Evolutionary conservation across 2,797 vertebrate genomes (phyloP).

Genomic region (Menidia menidia): DNA sequence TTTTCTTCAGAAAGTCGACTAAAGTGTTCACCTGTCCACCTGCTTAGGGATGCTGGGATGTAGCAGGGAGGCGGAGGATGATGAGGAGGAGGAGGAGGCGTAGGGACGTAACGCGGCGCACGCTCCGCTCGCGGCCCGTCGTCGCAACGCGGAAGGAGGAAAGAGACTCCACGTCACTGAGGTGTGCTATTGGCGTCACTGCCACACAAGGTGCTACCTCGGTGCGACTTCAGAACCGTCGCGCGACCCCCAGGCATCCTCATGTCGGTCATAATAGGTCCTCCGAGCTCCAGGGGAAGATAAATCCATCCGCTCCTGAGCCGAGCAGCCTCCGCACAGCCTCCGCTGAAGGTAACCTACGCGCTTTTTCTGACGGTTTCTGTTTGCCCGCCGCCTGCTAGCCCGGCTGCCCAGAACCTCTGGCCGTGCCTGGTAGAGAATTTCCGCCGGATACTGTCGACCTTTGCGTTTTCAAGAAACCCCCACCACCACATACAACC

Average conservation of each 20-base stretch:
- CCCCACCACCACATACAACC: accelerated
- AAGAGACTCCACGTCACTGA: slow-evolving; percentile 83
- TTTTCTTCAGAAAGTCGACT: not conserved
- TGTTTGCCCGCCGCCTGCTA: slow-evolving; percentile 49
- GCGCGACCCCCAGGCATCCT: not conserved
- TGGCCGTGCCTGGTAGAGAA: slow-evolving; percentile 11
- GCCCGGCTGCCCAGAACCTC: slow-evolving; percentile 39
- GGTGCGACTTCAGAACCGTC: not conserved
- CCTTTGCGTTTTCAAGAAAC: slow-evolving; percentile 21
- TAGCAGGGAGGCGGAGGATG: not conserved
- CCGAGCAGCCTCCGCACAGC: slow-evolving; percentile 46
- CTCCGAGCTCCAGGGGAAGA: slow-evolving; percentile 6
- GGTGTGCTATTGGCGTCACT: slow-evolving; percentile 75
- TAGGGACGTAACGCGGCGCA: slow-evolving; percentile 3
- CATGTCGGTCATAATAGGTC: not conserved
- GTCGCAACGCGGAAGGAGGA: slow-evolving; percentile 81
- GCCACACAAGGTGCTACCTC: slow-evolving; percentile 61
- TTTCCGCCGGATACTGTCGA: slow-evolving; percentile 37
- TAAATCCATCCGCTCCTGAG: not conserved
- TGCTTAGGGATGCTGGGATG: slow-evolving; percentile 46
- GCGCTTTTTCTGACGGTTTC: slow-evolving; percentile 24
- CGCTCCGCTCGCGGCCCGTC: slow-evolving; percentile 45
- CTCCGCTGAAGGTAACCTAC: slow-evolving; percentile 63
- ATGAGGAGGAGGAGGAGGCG: slow-evolving; percentile 21
- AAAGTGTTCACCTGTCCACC: slow-evolving; percentile 34